These are phyloP conservation scores for Porites lobata DNA, from an alignment of 92 coral and sea anemone genomes.

Conservation along the genomic window DNA sequence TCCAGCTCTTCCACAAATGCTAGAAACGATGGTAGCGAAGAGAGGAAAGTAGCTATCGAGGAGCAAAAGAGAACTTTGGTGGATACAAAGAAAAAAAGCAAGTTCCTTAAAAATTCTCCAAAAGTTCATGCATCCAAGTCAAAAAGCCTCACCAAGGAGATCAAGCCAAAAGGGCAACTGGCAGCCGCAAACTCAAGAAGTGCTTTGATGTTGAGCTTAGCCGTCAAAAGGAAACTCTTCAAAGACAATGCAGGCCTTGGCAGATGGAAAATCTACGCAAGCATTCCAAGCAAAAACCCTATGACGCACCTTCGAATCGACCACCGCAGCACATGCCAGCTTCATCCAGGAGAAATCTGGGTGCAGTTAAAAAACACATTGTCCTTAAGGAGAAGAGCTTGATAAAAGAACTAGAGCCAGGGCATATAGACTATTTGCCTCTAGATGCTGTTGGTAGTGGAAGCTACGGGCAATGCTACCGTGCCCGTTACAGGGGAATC, in stretches of 20 bases:
- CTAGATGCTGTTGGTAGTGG: conserved; percentile 43
- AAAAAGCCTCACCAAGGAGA: background rate
- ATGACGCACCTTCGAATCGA: background rate
- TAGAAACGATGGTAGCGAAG: background rate
- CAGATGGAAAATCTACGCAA: background rate
- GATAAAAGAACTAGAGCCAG: background rate
- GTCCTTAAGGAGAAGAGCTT: conserved; percentile 6
- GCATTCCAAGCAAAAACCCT: background rate
- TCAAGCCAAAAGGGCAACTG: background rate
- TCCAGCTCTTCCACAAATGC: background rate
- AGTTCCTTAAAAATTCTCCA: too few relatives aligned
- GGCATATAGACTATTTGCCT: background rate
- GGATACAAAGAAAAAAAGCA: too few relatives aligned
- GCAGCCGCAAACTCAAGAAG: background rate
- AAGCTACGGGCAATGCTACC: conserved; percentile 50
- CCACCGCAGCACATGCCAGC: background rate
- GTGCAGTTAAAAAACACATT: background rate
- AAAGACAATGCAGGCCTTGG: too few relatives aligned
- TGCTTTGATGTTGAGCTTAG: background rate
- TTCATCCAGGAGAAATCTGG: background rate
- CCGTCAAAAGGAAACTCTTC: background rate
- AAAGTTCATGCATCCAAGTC: background rate
- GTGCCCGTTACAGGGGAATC: conserved; percentile 39
- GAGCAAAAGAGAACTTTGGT: background rate
- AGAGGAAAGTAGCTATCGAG: background rate